These are phyloP conservation scores for Zenarchopterus dispar DNA, from an alignment of 2,797 vertebrate genomes.

Conservation along the genomic window DNA sequence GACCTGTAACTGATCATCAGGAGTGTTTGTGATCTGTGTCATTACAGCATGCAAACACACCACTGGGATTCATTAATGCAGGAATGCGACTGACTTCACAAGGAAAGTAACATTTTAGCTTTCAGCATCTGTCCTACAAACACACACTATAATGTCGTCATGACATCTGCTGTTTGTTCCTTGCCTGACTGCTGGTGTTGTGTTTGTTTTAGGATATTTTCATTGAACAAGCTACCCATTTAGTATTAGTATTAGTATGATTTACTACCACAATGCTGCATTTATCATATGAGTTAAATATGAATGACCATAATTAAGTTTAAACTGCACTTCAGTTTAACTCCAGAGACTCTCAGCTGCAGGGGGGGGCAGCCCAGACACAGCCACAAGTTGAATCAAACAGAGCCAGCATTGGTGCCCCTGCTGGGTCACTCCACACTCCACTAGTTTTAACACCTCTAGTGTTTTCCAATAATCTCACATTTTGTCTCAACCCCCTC, in stretches of 20 bases:
- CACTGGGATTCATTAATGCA: conserved; percentile 60
- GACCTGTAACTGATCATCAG: conserved; percentile 64
- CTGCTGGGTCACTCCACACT: too few species aligned
- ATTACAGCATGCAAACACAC: conserved; percentile 49
- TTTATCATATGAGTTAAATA: not conserved
- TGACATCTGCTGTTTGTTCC: conserved; percentile 53
- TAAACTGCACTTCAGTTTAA: too few species aligned
- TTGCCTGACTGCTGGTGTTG: conserved; percentile 23
- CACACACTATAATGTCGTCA: conserved; percentile 48
- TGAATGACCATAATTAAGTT: too few species aligned
- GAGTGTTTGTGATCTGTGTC: conserved; percentile 49
- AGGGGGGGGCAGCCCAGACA: too few species aligned
- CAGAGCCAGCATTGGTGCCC: too few species aligned
- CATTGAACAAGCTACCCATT: not conserved
- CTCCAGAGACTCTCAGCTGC: too few species aligned
- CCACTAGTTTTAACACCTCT: too few species aligned
- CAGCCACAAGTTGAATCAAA: too few species aligned
- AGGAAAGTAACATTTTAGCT: conserved; percentile 51
- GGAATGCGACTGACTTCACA: conserved; percentile 65
- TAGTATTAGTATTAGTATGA: not conserved
- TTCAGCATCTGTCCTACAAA: conserved; percentile 43
- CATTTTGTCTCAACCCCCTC: too few species aligned
- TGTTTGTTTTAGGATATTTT: conserved; percentile 14
- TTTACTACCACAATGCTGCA: not conserved
- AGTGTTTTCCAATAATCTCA: too few species aligned